Percentiles rank a stretch among this genome's conserved stretches.
phyloP scores from a whole-genome alignment of 2,888 invertebrate species.

The Tortrix viridana region DNA sequence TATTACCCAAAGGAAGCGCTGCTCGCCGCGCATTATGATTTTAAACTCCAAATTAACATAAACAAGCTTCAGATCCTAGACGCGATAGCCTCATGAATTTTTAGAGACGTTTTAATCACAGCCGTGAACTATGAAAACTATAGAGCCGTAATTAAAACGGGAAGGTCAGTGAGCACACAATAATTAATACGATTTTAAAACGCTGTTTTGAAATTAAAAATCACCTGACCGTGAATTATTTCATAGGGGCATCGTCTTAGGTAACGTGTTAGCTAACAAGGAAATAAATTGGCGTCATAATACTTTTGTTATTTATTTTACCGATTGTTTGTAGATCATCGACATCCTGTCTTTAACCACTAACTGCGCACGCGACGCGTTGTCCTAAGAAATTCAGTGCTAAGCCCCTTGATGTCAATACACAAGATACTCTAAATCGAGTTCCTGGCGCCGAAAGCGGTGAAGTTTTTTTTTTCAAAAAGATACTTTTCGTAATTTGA shows the following conservation, averaged over 20 bases:
- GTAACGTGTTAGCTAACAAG: constrained; percentile 65
- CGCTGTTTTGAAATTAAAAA: constrained; percentile 75
- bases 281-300: constrained; percentile 40
- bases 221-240: constrained; percentile 79
- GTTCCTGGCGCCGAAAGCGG: too few relatives aligned
- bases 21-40: constrained; percentile 76
- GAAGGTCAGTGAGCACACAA: constrained; percentile 81
- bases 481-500: constrained; percentile 12
- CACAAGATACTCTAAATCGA: too few relatives aligned
- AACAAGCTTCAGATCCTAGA: constrained; percentile 64
- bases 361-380: constrained; percentile 46
- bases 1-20: constrained; percentile 71
- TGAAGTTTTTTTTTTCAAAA: constrained; percentile 1
- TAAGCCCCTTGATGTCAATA: too few relatives aligned
- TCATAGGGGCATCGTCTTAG: constrained; percentile 75
- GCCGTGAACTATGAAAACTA: constrained; percentile 81
- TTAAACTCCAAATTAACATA: constrained; percentile 75
- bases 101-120: constrained; percentile 78
- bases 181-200: constrained; percentile 79
- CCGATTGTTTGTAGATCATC: constrained; percentile 43
- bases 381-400: too few relatives aligned
- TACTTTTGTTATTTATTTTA: constrained; percentile 11
- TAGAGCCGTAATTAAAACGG: constrained; percentile 74
- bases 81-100: constrained; percentile 70
- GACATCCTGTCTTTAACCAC: constrained; percentile 46